phyloP scores from a whole-genome alignment of 2,888 invertebrate species.

The Spodoptera exigua region DNA sequence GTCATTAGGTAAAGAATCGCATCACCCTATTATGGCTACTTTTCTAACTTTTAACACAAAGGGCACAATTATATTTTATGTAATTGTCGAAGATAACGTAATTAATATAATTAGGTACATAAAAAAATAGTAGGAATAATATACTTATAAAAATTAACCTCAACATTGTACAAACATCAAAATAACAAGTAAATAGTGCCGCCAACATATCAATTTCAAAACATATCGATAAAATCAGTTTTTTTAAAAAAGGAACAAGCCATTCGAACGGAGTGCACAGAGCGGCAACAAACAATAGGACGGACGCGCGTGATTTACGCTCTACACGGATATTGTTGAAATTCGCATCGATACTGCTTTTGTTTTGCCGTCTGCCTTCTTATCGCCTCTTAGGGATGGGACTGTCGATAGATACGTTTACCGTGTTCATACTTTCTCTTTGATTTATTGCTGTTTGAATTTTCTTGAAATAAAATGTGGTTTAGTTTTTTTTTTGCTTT shows the following conservation, averaged over 20 bases:
- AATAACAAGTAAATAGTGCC: conserved; percentile 29
- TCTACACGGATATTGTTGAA: conserved; percentile 59
- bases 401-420: conserved; percentile 51
- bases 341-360: conserved; percentile 62
- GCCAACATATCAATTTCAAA: conserved; percentile 39
- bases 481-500: conserved; percentile 1
- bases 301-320: conserved; percentile 60
- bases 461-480: background rate
- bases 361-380: conserved; percentile 60
- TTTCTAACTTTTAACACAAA: no score
- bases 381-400: conserved; percentile 59
- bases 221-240: conserved; percentile 58
- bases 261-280: conserved; percentile 49
- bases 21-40: no score
- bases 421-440: conserved; percentile 35
- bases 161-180: background rate
- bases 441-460: conserved; percentile 36
- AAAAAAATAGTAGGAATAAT: no score
- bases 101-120: no score
- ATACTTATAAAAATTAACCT: background rate
- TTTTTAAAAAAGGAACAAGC: conserved; percentile 53
- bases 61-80: no score
- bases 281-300: conserved; percentile 62
- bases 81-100: no score
- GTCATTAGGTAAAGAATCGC: no score